Evolutionary conservation across 2,797 vertebrate species (phyloP).

Genomic region (Ptychadena robeensis): DNA sequence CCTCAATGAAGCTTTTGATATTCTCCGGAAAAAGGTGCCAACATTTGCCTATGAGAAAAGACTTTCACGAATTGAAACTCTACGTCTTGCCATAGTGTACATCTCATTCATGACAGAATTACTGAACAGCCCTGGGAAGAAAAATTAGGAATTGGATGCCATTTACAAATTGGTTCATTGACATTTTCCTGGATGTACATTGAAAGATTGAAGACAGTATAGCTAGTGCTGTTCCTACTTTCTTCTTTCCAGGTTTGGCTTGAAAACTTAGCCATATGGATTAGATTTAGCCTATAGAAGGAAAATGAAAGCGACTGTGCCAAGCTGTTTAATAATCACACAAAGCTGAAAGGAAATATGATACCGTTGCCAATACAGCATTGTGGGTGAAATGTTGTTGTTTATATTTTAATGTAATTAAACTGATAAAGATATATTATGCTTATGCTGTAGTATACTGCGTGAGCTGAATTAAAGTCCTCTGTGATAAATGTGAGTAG

Average conservation of each 20-base stretch:
- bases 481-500: slow-evolving; percentile 19
- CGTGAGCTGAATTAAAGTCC: slow-evolving; percentile 5
- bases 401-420: slow-evolving; percentile 49
- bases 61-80: slow-evolving; percentile 92
- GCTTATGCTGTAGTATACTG: slow-evolving; percentile 5
- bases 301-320: slow-evolving; percentile 29
- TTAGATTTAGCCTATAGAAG: slow-evolving; percentile 30
- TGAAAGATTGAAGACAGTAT: slow-evolving; percentile 5
- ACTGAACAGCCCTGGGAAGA: slow-evolving; percentile 72
- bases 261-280: slow-evolving; percentile 29
- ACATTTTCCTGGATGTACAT: not conserved
- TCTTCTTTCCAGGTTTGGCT: slow-evolving; percentile 5
- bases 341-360: slow-evolving; percentile 16
- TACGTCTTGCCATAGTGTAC: slow-evolving; percentile 93
- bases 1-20: slow-evolving; percentile 95
- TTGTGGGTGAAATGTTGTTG: slow-evolving; percentile 30
- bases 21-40: slow-evolving; percentile 91
- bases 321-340: slow-evolving; percentile 36
- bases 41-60: slow-evolving; percentile 97
- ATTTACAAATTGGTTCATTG: not conserved
- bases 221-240: not conserved
- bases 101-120: slow-evolving; percentile 97
- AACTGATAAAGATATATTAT: slow-evolving; percentile 52
- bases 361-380: slow-evolving; percentile 14
- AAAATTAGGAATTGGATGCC: slow-evolving; percentile 39